Evolutionary conservation across 1,140 invertebrate species (phyloP).

Genomic region (Drosophila fuyamai): DNA sequence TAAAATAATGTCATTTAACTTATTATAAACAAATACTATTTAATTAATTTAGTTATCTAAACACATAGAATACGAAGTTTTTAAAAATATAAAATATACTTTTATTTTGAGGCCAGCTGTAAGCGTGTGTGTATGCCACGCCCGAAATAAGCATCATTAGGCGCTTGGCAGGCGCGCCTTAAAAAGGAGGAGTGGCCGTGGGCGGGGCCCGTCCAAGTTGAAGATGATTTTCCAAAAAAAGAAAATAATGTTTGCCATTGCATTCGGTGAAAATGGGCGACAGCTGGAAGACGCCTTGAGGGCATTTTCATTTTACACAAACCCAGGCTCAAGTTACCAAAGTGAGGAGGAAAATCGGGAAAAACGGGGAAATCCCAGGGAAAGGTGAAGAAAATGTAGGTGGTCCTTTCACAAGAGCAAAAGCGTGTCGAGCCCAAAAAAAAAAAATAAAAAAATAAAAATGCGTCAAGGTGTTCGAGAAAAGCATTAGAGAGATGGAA

Average conservation of each 20-base stretch:
- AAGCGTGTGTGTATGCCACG: constrained; percentile 19
- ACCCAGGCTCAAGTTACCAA: constrained; percentile 40
- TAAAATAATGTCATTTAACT: too few species aligned
- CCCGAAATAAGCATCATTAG: constrained; percentile 77
- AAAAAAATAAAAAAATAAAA: constrained; percentile 38
- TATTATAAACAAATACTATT: too few species aligned
- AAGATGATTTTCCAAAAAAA: constrained; percentile 71
- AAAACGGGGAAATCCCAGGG: not conserved
- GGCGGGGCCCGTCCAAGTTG: constrained; percentile 9
- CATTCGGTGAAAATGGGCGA: constrained; percentile 47
- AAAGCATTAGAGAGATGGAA: not conserved
- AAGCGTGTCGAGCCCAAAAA: constrained; percentile 69
- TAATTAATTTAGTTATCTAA: not conserved
- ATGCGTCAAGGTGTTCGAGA: constrained; percentile 65
- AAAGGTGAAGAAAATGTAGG: not conserved
- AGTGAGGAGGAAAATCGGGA: constrained; percentile 18
- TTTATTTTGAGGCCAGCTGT: not conserved
- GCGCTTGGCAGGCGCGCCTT: constrained; percentile 63
- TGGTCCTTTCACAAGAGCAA: constrained; percentile 62
- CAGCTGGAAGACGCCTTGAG: constrained; percentile 47
- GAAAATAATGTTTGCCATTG: constrained; percentile 27
- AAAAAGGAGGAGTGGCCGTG: constrained; percentile 16
- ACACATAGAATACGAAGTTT: not conserved
- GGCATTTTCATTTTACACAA: constrained; percentile 53
- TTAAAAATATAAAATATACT: too few species aligned